Evolutionary conservation across 2,888 invertebrate species (phyloP).

Genomic region (Phengaris alcon): DNA sequence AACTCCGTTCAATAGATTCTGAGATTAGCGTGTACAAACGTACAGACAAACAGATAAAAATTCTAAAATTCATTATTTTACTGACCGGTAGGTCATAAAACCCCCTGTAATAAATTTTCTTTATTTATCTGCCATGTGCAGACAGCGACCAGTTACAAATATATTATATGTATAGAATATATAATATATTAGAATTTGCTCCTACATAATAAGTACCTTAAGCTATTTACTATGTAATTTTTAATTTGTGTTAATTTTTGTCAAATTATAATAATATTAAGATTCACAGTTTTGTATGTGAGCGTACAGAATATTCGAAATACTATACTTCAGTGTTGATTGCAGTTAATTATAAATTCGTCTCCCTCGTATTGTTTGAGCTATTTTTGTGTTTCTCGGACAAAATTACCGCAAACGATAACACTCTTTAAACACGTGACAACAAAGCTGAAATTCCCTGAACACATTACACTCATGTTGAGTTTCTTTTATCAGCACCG

Average conservation of each 20-base stretch:
- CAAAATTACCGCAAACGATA: conserved; percentile 3
- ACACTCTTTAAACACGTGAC: conserved; percentile 33
- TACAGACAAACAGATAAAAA: too few relatives aligned
- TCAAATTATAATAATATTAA: conserved; percentile 26
- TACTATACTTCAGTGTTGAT: conserved; percentile 79
- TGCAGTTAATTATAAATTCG: conserved; percentile 79
- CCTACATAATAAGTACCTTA: too few relatives aligned
- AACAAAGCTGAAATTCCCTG: conserved; percentile 43
- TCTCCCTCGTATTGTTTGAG: conserved; percentile 71
- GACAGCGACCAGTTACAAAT: too few relatives aligned
- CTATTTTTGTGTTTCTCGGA: conserved; percentile 57
- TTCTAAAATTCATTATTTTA: too few relatives aligned
- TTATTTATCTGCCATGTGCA: too few relatives aligned
- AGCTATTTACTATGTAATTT: too few relatives aligned
- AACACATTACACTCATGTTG: conserved; percentile 37
- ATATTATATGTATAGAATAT: too few relatives aligned
- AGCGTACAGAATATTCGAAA: conserved; percentile 69
- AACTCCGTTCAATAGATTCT: too few relatives aligned
- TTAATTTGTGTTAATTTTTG: not conserved
- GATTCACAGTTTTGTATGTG: conserved; percentile 38
- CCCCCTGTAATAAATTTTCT: too few relatives aligned
- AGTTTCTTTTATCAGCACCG: conserved; percentile 60
- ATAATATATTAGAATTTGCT: too few relatives aligned
- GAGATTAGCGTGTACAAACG: too few relatives aligned
- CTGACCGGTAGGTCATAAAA: too few relatives aligned